Evolutionary conservation across 2,888 invertebrate genomes (phyloP).

Genomic region (Adelognathus sp.): DNA sequence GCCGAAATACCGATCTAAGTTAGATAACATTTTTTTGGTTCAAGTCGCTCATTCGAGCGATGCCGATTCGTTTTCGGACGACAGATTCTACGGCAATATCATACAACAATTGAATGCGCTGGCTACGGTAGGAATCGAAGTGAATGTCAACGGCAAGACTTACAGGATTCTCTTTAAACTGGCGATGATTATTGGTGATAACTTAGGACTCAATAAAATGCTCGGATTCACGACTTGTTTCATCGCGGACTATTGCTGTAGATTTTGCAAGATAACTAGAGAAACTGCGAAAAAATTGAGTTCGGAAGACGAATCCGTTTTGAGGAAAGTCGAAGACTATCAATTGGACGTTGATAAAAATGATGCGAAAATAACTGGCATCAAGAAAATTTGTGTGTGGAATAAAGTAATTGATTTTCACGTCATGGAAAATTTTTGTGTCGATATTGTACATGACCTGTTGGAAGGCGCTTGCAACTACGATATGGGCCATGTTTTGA

Average conservation of each 20-base stretch:
- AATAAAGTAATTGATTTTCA: constrained; percentile 7
- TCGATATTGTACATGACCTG: constrained; percentile 4
- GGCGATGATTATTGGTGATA: constrained; percentile 32
- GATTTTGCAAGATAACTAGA: constrained; percentile 29
- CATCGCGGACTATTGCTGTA: constrained; percentile 18
- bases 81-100: not conserved
- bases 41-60: constrained; percentile 32
- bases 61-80: not conserved
- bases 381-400: not conserved
- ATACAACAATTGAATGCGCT: constrained; percentile 29
- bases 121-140: not conserved
- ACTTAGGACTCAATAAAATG: constrained; percentile 25
- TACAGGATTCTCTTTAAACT: constrained; percentile 13
- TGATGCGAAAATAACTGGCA: not conserved
- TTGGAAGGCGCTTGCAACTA: constrained; percentile 54
- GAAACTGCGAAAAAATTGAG: not conserved
- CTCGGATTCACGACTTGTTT: not conserved
- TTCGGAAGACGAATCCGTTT: not conserved
- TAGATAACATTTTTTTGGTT: constrained; percentile 33
- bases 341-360: not conserved
- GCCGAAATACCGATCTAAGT: constrained; percentile 31
- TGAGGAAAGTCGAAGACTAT: constrained; percentile 4
- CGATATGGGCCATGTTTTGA: constrained; percentile 27
- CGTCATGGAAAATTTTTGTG: not conserved
- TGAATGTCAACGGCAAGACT: not conserved